These are phyloP conservation scores for Dendrolimus pini DNA, from an alignment of 2,888 invertebrate species.

Conservation along the genomic window DNA sequence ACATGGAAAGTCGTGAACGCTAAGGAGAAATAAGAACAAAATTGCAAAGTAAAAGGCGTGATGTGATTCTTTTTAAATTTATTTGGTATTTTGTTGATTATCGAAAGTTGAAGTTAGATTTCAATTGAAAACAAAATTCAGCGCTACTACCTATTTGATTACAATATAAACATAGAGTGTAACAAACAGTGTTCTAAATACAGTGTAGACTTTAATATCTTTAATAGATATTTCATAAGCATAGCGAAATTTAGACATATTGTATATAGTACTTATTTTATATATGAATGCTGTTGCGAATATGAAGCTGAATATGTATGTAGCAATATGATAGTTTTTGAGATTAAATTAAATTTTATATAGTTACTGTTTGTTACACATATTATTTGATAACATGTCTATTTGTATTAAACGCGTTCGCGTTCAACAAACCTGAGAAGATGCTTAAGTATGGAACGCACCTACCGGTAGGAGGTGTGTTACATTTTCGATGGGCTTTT, in stretches of 20 bases:
- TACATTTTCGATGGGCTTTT: too few species aligned
- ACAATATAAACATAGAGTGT: too few species aligned
- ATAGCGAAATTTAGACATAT: background rate
- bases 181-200: too few species aligned
- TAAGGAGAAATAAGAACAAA: background rate
- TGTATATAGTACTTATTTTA: constrained; percentile 2
- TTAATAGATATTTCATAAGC: background rate
- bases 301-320: background rate
- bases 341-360: too few species aligned
- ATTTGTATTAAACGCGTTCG: too few species aligned
- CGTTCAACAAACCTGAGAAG: too few species aligned
- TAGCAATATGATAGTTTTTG: constrained; percentile 1
- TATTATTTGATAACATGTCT: too few species aligned
- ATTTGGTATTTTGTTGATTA: constrained; percentile 6
- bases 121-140: background rate
- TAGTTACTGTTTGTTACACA: too few species aligned
- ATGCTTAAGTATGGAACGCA: too few species aligned
- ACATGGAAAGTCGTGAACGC: constrained; percentile 4
- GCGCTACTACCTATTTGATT: too few species aligned
- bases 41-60: constrained; percentile 9
- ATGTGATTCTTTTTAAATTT: constrained; percentile 5
- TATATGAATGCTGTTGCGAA: background rate
- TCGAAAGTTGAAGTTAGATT: constrained; percentile 3
- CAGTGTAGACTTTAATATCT: background rate
- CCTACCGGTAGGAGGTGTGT: too few species aligned